Conservation (phyloP, 1,140 invertebrate genomes). For the Zaprionus davidi region DNA sequence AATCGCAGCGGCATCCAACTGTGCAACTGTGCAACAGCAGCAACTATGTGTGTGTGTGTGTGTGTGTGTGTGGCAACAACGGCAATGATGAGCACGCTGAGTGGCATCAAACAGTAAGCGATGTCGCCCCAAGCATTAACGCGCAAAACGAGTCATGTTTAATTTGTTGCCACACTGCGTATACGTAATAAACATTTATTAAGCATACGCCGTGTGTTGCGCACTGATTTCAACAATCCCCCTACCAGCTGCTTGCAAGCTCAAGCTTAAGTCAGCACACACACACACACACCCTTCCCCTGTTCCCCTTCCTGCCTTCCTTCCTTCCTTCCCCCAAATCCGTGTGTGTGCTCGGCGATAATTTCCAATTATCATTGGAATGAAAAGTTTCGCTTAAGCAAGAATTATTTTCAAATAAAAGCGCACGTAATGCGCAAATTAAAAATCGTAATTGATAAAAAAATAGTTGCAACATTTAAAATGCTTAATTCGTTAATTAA, state of each 20-base stretch:
- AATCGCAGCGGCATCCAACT: slow-evolving; percentile 2
- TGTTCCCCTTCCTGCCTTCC: too few relatives aligned
- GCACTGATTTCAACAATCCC: not conserved
- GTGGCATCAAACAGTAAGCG: slow-evolving; percentile 17
- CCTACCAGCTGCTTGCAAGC: too few relatives aligned
- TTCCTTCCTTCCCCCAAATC: not conserved
- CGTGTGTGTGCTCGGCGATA: not conserved
- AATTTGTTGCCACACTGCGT: slow-evolving; percentile 50
- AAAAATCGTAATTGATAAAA: not conserved
- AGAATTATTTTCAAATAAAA: slow-evolving; percentile 8
- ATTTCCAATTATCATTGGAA: not conserved
- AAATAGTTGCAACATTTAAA: not conserved
- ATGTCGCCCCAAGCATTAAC: slow-evolving; percentile 26
- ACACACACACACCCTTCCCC: too few relatives aligned
- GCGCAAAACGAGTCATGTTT: slow-evolving; percentile 35
- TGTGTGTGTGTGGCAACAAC: not conserved
- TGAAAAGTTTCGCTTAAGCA: not conserved
- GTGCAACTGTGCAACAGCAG: not conserved
- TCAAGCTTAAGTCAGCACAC: not conserved
- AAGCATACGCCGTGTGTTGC: slow-evolving; percentile 20
- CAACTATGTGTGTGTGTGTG: not conserved
- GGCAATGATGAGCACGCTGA: slow-evolving; percentile 9
- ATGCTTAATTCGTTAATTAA: not conserved
- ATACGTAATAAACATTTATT: slow-evolving; percentile 49
- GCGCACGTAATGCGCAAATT: not conserved